A percentile compares a stretch with the other conserved stretches of the same genome.
Evolutionary conservation across 2,888 invertebrate genomes (phyloP).

Genomic region (Spodoptera picta): DNA sequence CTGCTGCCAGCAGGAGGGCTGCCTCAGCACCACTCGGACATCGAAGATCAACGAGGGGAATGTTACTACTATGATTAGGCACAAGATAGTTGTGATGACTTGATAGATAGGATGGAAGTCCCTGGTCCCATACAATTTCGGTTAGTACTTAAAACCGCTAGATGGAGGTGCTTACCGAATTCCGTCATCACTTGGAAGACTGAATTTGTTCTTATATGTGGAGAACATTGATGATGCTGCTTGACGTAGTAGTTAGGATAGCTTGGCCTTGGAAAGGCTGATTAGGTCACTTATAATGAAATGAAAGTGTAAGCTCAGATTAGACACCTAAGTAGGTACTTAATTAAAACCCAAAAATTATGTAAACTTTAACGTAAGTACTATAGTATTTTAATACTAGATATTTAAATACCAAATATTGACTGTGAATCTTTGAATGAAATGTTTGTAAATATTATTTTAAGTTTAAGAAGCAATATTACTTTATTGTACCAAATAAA

Average conservation of each 20-base stretch:
- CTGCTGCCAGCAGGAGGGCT: conserved; percentile 64
- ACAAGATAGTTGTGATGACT: neutral
- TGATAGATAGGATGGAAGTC: conserved; percentile 8
- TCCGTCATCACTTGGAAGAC: conserved; percentile 10
- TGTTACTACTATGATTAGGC: conserved; percentile 70
- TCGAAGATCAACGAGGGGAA: conserved; percentile 61
- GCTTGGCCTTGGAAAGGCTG: neutral
- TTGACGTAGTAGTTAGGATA: too few species aligned
- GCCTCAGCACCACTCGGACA: conserved; percentile 53
- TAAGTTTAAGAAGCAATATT: too few species aligned
- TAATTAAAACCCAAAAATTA: too few species aligned
- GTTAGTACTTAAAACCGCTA: conserved; percentile 4
- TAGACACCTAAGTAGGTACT: too few species aligned
- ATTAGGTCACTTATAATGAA: neutral
- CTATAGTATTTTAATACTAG: neutral
- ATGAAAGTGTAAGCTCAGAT: too few species aligned
- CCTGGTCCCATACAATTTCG: conserved; percentile 4
- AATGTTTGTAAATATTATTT: conserved; percentile 21
- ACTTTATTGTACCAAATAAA: too few species aligned
- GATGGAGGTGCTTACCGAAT: neutral
- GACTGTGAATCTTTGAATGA: conserved; percentile 10
- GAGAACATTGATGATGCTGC: neutral
- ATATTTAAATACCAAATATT: conserved; percentile 14
- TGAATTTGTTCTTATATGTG: conserved; percentile 13
- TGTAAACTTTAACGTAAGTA: too few species aligned